Evolutionary conservation across 1,140 invertebrate species (phyloP), one percentile per base, ranked within the genome.

Genomic region (Harlomillsia oculata): DNA sequence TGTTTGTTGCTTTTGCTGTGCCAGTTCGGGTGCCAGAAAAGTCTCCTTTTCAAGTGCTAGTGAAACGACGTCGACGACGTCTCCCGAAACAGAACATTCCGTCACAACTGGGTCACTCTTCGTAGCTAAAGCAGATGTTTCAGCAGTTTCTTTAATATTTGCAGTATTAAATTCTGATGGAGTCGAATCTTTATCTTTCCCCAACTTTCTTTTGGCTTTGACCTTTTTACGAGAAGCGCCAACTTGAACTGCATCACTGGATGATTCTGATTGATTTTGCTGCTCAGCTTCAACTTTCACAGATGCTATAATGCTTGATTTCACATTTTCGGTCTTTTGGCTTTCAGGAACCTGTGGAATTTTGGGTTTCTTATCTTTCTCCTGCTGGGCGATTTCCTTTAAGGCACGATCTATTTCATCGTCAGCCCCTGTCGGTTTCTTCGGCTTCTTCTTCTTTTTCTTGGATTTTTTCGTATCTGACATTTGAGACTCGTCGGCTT

Each of bases 341-440:
- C n/a, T n/a, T n/a, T n/a, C n/a, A n/a, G n/a, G n/a, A n/a, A n/a
- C n/a, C 48, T 2, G 23, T 37, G 30, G 6, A 16, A 4, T 16
- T 50, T 50, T 50, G 11, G 32, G 51, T 30, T 62, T 63, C 28
- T 61, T 66, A 34, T 69, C 69, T 50, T 74, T 74, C 55, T 75
- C 72, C 72, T 77, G 72, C 54, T 69, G 67, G 40, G 74, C 74
- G 39, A 78, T 79, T 67, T 79, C 77, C 67, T 73, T 75, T 14
- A 78, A 66, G 50, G 76, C 78, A 67, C 76, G 77, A 63, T 81
- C 79, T 60, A 81, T 77, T 63, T 82, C 78, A 65, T 80, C 76
- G 46, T 75, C 75, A 3, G 68, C 56, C 30, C 60, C 51, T 40
- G 29, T 30, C 8, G 51, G 25, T 21, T 53, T 53, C 20, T 53